Conservation (phyloP, 2,888 invertebrate species). For the Caenorhabditis afra region DNA sequence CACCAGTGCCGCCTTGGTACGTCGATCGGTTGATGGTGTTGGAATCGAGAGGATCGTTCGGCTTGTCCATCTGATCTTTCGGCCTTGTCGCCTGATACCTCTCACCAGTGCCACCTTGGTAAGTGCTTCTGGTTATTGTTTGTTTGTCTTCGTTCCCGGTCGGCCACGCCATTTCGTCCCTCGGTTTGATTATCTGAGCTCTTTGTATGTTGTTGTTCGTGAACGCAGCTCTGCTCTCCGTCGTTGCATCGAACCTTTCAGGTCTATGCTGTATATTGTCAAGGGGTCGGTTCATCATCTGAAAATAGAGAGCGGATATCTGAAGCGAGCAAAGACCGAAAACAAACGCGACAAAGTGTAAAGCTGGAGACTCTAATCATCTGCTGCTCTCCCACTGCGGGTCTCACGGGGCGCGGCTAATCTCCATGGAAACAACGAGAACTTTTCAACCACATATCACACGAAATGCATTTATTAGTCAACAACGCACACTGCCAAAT, state of each 20-base stretch:
- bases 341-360: constrained; percentile 22
- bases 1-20: constrained; percentile 53
- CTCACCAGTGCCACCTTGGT: constrained; percentile 50
- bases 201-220: neutral
- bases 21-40: constrained; percentile 47
- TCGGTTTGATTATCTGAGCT: constrained; percentile 26
- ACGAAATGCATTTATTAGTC: constrained; percentile 23
- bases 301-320: neutral
- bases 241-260: constrained; percentile 35
- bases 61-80: constrained; percentile 41
- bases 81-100: constrained; percentile 36
- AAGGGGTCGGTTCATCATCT: constrained; percentile 45
- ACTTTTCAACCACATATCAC: constrained; percentile 23
- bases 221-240: constrained; percentile 32
- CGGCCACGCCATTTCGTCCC: constrained; percentile 31
- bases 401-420: constrained; percentile 7
- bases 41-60: constrained; percentile 32
- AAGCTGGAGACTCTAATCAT: constrained; percentile 17
- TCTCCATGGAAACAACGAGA: constrained; percentile 43
- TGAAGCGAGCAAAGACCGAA: constrained; percentile 1
- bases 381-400: constrained; percentile 16
- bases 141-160: neutral
- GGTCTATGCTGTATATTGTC: constrained; percentile 44
- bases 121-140: constrained; percentile 14
- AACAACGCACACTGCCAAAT: neutral